Evolutionary conservation across 2,888 invertebrate species (phyloP), one percentile per base, ranked within the genome.

Genomic region (Syrphus vitripennis): DNA sequence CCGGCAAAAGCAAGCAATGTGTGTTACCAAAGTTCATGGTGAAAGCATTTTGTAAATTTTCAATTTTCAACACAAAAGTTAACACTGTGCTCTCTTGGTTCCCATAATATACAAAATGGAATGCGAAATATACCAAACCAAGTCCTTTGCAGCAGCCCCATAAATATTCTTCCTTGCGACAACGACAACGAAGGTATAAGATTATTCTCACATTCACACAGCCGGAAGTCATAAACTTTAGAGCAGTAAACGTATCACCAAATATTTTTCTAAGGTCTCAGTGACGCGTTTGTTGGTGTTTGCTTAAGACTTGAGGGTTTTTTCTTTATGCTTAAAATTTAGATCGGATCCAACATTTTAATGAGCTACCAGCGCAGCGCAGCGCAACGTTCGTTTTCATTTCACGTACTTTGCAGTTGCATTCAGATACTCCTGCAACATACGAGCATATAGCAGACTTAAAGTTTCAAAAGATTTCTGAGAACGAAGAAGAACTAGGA

Each of bases 21-120:
- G 67, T 50, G 61, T 72, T 77, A 29, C 42, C 53, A 78, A 74
- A 83, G 70, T 83, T 83, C 74, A 79, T 63, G 74, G 78, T 63
- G 74, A 79, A 83, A 72, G 78, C 69, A 79, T 63, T 83, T 83
- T 78, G 78, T 79, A 83, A 74, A 75, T 83, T 78, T 83, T 83
- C 78, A 83, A 83, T 83, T 83, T 78, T 63, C 78, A 74, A 70
- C 71, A 74, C 67, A 72, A 67, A 72, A 67, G 67, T 83, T 77
- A 72, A 72, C 83, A 83, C 78, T 78, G 63, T 61, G 45, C 72
- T 26, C 31, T 29, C 67, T 45, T n/a, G 55, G 48, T n/a, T n/a
- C n/a, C n/a, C n/a, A n/a, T n/a, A n/a, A n/a, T n/a, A n/a, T n/a
- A n/a, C n/a, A n/a, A 10, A 42, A 19, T 48, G 19, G 45, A n/a